A percentile compares a stretch with the other conserved stretches of the same genome.
Conservation (phyloP, 2,888 invertebrate genomes). For the Chorisops tibialis region DNA sequence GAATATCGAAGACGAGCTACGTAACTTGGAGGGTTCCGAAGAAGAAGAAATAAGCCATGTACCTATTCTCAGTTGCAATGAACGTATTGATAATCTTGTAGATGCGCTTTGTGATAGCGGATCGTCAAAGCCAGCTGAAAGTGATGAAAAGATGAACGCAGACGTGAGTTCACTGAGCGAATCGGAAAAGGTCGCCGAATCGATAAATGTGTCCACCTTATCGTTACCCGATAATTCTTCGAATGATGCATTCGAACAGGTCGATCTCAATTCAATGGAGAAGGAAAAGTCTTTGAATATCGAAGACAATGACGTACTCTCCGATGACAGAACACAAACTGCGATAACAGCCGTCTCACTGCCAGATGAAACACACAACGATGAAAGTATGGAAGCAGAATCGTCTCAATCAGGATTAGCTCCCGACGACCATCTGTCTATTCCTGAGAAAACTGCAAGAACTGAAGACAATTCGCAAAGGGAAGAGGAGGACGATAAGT, state of each 20-base stretch:
- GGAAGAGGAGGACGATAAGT: constrained; percentile 27
- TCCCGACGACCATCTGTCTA: too few species aligned
- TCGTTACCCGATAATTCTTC: constrained; percentile 9
- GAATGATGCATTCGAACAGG: constrained; percentile 39
- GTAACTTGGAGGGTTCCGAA: constrained; percentile 35
- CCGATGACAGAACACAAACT: constrained; percentile 40
- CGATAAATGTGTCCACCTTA: too few species aligned
- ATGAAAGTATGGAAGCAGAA: constrained; percentile 35
- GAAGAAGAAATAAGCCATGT: constrained; percentile 28
- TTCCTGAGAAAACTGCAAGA: too few species aligned
- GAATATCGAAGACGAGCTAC: constrained; percentile 31
- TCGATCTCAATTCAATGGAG: constrained; percentile 37
- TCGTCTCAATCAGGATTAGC: constrained; percentile 31
- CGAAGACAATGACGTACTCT: constrained; percentile 41
- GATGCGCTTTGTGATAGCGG: constrained; percentile 33
- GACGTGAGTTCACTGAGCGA: constrained; percentile 35
- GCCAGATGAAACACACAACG: constrained; percentile 29
- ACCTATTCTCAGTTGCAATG: constrained; percentile 18
- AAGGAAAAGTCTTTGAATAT: constrained; percentile 38
- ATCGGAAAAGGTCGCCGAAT: constrained; percentile 30
- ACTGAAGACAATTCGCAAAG: constrained; percentile 11
- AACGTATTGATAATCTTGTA: constrained; percentile 27
- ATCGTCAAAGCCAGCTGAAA: constrained; percentile 36
- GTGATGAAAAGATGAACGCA: constrained; percentile 39
- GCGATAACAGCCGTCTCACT: constrained; percentile 38